Conservation (phyloP, 2,113 vertebrate species). For the Neopipo cinnamomea region DNA sequence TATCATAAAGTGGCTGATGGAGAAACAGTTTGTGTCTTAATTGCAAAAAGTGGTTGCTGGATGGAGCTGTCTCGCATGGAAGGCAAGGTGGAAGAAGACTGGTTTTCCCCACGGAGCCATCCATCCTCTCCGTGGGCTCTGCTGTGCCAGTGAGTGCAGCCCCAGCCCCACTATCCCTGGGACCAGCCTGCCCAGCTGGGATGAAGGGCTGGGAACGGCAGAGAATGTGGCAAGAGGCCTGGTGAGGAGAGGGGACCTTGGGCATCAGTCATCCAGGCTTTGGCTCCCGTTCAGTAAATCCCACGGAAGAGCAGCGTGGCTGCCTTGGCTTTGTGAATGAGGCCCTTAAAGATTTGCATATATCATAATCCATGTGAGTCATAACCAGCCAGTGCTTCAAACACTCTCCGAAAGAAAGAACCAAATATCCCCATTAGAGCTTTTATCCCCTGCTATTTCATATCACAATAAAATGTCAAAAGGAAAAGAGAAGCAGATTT, state of each 20-base stretch:
- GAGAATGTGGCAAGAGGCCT: not conserved
- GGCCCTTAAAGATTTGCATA: conserved; percentile 45
- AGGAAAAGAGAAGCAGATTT: conserved; percentile 66
- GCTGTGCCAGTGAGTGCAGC: fast-evolving
- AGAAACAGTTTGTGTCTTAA: not conserved
- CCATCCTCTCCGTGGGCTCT: fast-evolving
- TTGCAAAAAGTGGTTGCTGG: not conserved
- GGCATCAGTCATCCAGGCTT: not conserved
- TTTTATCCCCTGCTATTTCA: conserved; percentile 53
- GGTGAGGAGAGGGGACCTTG: not conserved
- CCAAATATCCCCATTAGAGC: conserved; percentile 51
- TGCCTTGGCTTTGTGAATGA: not conserved
- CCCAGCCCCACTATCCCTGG: not conserved
- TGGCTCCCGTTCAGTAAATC: not conserved
- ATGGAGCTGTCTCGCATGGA: not conserved
- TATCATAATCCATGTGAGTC: conserved; percentile 48
- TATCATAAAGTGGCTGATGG: not conserved
- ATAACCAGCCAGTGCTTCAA: conserved; percentile 19
- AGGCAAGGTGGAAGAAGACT: not conserved
- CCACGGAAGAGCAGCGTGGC: not conserved
- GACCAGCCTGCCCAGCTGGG: too few species aligned
- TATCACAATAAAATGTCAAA: conserved; percentile 72
- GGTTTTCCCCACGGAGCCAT: fast-evolving
- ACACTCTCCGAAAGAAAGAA: conserved; percentile 13
- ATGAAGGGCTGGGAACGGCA: not conserved